Evolutionary conservation across 2,113 vertebrate genomes (phyloP).

Genomic region (Microtus montanus): DNA sequence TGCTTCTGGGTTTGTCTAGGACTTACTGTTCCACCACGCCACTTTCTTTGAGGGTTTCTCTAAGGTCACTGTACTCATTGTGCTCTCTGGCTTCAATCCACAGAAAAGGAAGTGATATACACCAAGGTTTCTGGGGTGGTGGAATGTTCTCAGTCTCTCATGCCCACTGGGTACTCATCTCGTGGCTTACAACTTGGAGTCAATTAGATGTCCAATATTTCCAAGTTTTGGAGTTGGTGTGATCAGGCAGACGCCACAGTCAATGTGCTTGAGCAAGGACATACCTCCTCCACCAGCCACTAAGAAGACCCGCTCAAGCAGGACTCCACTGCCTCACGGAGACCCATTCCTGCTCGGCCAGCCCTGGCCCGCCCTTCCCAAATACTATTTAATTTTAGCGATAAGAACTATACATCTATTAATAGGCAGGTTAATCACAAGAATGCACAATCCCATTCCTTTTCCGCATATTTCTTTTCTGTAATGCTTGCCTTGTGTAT

Average conservation of each 20-base stretch:
- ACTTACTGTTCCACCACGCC: no score
- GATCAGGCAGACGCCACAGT: fast-evolving
- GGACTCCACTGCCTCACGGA: neutral
- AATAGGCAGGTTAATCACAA: neutral
- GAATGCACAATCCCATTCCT: neutral
- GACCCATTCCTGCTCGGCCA: constrained; percentile 60
- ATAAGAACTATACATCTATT: no score
- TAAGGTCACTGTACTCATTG: constrained; percentile 69
- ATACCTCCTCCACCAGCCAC: neutral
- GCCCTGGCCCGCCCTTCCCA: neutral
- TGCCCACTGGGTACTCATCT: neutral
- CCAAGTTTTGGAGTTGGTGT: neutral
- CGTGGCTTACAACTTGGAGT: neutral
- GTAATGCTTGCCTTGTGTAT: neutral
- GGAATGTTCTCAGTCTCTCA: neutral
- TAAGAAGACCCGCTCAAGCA: no score
- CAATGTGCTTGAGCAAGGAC: fast-evolving
- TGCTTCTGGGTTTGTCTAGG: no score
- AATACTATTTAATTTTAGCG: no score
- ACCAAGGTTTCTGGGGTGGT: neutral
- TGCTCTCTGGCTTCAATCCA: neutral
- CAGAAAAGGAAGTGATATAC: neutral
- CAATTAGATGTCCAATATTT: neutral
- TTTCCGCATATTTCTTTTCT: neutral
- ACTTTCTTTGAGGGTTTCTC: no score